These are phyloP conservation scores for Cichladusa arquata DNA, from an alignment of 2,113 vertebrate species.

Conservation along the genomic window DNA sequence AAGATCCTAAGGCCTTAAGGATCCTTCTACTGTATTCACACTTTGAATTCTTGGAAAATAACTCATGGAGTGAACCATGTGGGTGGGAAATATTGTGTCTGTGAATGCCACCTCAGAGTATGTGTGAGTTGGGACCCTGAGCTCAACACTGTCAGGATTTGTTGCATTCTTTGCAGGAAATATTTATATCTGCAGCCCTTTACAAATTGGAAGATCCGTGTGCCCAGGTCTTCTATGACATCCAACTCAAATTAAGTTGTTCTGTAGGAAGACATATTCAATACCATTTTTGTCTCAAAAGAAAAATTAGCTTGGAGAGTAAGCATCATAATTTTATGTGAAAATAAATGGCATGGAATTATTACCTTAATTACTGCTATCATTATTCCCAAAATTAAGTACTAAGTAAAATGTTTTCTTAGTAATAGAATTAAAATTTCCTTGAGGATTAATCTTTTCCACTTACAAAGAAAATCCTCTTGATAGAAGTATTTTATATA, in stretches of 20 bases:
- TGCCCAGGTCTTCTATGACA: neutral
- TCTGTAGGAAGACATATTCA: neutral
- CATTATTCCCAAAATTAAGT: conserved; percentile 6
- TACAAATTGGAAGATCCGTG: neutral
- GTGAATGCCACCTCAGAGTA: neutral
- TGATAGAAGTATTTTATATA: neutral
- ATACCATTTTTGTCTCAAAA: neutral
- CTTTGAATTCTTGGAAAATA: neutral
- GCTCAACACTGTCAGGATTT: neutral
- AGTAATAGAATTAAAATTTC: neutral
- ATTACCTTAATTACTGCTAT: conserved; percentile 7
- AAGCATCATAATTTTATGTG: conserved; percentile 8
- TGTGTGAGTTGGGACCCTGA: neutral
- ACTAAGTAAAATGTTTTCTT: conserved; percentile 8
- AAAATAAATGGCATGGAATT: neutral
- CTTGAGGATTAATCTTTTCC: neutral
- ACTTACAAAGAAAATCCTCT: neutral
- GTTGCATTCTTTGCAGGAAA: neutral
- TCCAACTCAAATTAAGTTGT: neutral
- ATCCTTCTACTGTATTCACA: neutral
- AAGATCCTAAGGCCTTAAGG: neutral
- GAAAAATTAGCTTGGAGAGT: neutral
- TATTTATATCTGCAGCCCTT: neutral
- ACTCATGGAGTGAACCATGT: neutral
- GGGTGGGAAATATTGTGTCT: neutral